Evolutionary conservation across 2,113 vertebrate species (phyloP).

Genomic region (Engraulis encrasicolus): DNA sequence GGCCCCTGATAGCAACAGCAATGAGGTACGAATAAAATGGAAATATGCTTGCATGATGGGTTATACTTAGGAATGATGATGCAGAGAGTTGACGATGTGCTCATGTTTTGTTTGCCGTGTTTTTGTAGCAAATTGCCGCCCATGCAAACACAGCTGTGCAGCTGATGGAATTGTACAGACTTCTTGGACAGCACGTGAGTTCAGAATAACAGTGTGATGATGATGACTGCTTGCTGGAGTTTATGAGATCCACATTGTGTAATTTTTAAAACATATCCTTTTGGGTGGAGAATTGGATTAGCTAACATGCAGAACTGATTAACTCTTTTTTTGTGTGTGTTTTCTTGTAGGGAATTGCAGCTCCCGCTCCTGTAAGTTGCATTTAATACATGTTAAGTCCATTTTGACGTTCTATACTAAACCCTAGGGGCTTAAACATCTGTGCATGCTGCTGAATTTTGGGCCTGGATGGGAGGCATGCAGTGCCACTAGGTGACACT

Average conservation of each 20-base stretch:
- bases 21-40: slow-evolving; percentile 61
- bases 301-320: too few species aligned
- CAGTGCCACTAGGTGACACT: slow-evolving; percentile 12
- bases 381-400: too few species aligned
- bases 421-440: too few species aligned
- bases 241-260: too few species aligned
- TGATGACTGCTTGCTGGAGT: background rate
- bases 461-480: background rate
- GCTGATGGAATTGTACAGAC: slow-evolving; percentile 74
- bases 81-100: slow-evolving; percentile 7
- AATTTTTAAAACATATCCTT: too few species aligned
- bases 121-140: slow-evolving; percentile 58
- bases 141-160: slow-evolving; percentile 71
- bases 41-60: background rate
- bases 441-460: too few species aligned
- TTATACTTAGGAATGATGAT: background rate
- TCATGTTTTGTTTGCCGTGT: slow-evolving; percentile 39
- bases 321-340: too few species aligned
- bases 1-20: slow-evolving; percentile 64
- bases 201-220: background rate
- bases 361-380: too few species aligned
- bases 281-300: too few species aligned
- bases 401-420: too few species aligned
- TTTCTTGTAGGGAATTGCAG: background rate
- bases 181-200: slow-evolving; percentile 68